phyloP scores from a whole-genome alignment of 2,113 vertebrate species.

The Rissa tridactyla region DNA sequence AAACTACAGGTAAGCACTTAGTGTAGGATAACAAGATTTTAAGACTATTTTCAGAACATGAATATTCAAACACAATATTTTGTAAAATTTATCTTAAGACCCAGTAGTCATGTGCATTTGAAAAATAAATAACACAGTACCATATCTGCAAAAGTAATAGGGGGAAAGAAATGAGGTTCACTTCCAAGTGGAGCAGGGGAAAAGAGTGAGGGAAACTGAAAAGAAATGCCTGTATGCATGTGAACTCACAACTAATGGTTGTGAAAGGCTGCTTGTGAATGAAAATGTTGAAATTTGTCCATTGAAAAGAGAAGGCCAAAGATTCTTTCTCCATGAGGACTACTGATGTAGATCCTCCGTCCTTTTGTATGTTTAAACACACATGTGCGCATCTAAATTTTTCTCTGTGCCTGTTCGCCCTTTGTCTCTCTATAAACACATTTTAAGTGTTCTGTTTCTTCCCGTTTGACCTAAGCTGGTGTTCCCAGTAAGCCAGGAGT shows the following conservation, averaged over 20 bases:
- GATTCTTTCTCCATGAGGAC: neutral
- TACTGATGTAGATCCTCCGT: neutral
- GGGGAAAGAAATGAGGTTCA: neutral
- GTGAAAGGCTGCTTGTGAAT: neutral
- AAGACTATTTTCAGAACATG: neutral
- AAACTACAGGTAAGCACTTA: conserved; percentile 63
- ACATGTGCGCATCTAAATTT: neutral
- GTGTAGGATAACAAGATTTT: neutral
- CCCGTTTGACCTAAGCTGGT: conserved; percentile 55
- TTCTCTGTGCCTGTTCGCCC: neutral
- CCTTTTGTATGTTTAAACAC: neutral
- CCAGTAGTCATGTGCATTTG: neutral
- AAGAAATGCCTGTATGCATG: neutral
- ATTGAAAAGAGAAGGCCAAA: neutral
- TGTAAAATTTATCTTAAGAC: neutral
- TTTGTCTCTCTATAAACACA: neutral
- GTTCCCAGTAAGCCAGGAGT: conserved; percentile 74
- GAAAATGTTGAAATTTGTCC: neutral
- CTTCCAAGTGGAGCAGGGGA: neutral
- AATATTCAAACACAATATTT: neutral
- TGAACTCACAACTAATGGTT: neutral
- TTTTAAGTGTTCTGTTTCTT: neutral
- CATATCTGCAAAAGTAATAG: neutral
- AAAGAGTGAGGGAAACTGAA: neutral
- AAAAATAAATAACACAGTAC: neutral